phyloP scores from a whole-genome alignment of 2,113 vertebrate genomes.

The Triplophysa dalaica region DNA sequence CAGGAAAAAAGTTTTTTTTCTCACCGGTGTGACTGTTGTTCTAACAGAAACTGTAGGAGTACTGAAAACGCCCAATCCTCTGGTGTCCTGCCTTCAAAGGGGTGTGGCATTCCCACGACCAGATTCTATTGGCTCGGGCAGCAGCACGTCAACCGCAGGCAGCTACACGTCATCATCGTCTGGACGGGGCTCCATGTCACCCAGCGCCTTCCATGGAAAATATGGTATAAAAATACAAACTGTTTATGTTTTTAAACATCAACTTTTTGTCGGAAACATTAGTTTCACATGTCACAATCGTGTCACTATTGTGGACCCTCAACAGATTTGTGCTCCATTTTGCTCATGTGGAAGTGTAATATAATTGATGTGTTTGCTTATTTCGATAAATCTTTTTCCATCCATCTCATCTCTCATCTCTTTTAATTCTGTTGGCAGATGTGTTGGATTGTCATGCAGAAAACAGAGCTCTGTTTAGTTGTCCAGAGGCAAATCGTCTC shows the following conservation, averaged over 20 bases:
- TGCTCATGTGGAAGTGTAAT: neutral
- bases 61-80: constrained; percentile 20
- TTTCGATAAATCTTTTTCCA: no score
- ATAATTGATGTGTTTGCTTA: no score
- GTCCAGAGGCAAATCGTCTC: neutral
- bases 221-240: neutral
- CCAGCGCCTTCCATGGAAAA: constrained; percentile 48
- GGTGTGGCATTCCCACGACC: constrained; percentile 53
- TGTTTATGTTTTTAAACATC: no score
- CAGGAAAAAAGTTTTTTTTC: no score
- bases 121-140: constrained; percentile 70
- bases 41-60: constrained; percentile 40
- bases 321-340: neutral
- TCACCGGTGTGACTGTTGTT: neutral
- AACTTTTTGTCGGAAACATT: neutral
- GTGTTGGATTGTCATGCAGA: constrained; percentile 67
- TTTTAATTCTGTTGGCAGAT: neutral
- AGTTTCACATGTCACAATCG: no score
- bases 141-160: constrained; percentile 70
- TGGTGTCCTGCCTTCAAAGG: constrained; percentile 27
- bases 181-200: constrained; percentile 71
- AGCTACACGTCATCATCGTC: constrained; percentile 75
- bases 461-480: constrained; percentile 48
- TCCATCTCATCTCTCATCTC: no score
- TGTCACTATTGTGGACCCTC: no score